Evolutionary conservation across 2,797 vertebrate species (phyloP), one percentile per base, ranked within the genome.

Genomic region (Coendou prehensilis): DNA sequence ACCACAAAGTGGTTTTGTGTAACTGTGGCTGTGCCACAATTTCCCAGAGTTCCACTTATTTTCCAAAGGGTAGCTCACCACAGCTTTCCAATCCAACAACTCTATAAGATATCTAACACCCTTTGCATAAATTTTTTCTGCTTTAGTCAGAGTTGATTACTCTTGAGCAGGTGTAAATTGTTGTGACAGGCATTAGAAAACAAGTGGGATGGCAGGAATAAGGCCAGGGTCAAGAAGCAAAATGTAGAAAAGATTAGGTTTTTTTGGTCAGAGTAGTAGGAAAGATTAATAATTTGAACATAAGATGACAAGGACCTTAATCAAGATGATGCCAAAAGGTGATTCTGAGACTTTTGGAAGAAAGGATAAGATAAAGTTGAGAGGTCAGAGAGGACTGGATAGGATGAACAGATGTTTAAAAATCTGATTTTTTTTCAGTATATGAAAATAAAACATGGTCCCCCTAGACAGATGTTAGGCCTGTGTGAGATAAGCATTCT

Each of bases 81-180:
- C 26, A 85, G 78, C 6, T 63, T 89, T 86, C 37, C 41, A 83
- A 87, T 67, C 54, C 45, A 84, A 56, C 41, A 83, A 93, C 78
- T 91, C 54, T 37, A 79, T 50, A 33, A 92, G 15, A 14, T 52
- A 95, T 41, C 33, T 7, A 82, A 67, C 15, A 84, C 1, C 4
- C 64, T 91, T 96, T 81, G 37, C 69, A 95, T 45, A 57, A 56
- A 92, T 84, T 93, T 61, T 92, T 93, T 69, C 76, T 84, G 33
- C 37, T 69, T 64, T 86, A 96, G 59, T 57, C 37, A 91, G 30
- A 89, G 69, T 15, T 52, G 41, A 81, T 64, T 87, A 85, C 6
- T 83, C 5, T n/a, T 85, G 52, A 76, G 69, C 3, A 57, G 37
- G 9, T n/a, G 64, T 1, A 95, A 89, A 52, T 7, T 59, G 30